These are phyloP conservation scores for Meiosimyza platycephala DNA, from an alignment of 2,888 invertebrate genomes.

Conservation along the genomic window DNA sequence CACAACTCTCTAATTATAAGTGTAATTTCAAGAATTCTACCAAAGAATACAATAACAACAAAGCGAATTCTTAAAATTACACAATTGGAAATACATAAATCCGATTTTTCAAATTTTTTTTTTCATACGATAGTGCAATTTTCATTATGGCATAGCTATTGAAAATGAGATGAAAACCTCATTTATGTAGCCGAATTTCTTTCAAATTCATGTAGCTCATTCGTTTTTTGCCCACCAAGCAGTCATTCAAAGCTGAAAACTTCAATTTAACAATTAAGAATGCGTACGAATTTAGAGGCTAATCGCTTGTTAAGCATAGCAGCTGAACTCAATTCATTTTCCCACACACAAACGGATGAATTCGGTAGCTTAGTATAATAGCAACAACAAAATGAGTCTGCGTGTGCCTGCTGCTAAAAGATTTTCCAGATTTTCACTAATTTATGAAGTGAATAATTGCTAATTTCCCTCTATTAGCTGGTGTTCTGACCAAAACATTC, in stretches of 20 bases:
- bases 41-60: slow-evolving; percentile 10
- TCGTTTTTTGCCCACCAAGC: neutral
- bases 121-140: neutral
- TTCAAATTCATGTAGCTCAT: neutral
- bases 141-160: neutral
- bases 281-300: slow-evolving; percentile 27
- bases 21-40: slow-evolving; percentile 34
- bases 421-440: slow-evolving; percentile 52
- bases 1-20: slow-evolving; percentile 29
- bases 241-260: neutral
- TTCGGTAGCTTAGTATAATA: neutral
- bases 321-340: slow-evolving; percentile 23
- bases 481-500: slow-evolving; percentile 40
- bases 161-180: neutral
- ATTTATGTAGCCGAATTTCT: neutral
- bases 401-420: neutral
- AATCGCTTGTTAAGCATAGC: slow-evolving; percentile 22
- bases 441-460: slow-evolving; percentile 59
- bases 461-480: slow-evolving; percentile 58
- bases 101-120: slow-evolving; percentile 21
- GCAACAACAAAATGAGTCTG: neutral
- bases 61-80: slow-evolving; percentile 32
- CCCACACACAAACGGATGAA: slow-evolving; percentile 15
- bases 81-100: slow-evolving; percentile 23
- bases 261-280: slow-evolving; percentile 32